Percentiles rank a stretch among this genome's conserved stretches.
Evolutionary conservation across 1,140 invertebrate genomes (phyloP).

Genomic region (Leptoteleia sp.): DNA sequence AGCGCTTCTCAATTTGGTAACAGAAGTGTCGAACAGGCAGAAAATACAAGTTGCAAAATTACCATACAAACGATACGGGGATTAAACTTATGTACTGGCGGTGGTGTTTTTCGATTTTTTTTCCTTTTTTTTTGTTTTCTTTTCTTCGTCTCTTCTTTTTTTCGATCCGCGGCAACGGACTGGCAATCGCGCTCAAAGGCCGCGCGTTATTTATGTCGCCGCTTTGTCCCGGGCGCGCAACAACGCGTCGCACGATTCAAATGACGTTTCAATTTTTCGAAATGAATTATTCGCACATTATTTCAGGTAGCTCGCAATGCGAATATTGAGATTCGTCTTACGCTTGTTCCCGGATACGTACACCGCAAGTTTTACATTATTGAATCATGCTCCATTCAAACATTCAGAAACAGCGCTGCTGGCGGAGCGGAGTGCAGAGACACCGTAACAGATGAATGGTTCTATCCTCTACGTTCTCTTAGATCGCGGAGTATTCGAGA

Average conservation of each 20-base stretch:
- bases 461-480: slow-evolving; percentile 23
- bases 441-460: slow-evolving; percentile 47
- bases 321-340: slow-evolving; percentile 30
- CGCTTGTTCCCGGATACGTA: slow-evolving; percentile 40
- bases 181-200: neutral
- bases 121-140: no score
- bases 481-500: slow-evolving; percentile 18
- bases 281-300: slow-evolving; percentile 40
- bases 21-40: neutral
- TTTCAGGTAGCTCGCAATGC: slow-evolving; percentile 18
- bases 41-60: neutral
- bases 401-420: slow-evolving; percentile 27
- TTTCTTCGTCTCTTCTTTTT: neutral
- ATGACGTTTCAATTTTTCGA: slow-evolving; percentile 38
- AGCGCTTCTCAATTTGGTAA: neutral
- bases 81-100: neutral
- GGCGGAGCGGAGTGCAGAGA: neutral
- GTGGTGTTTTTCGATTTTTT: neutral
- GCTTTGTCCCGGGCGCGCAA: slow-evolving; percentile 2
- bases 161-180: slow-evolving; percentile 5
- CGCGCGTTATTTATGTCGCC: slow-evolving; percentile 1
- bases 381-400: slow-evolving; percentile 51
- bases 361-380: slow-evolving; percentile 17
- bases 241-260: slow-evolving; percentile 8
- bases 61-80: slow-evolving; percentile 8